Evolutionary conservation across 37 sponge, comb jelly and placozoan genomes (phyloP), one percentile per base, ranked within the genome.

Genomic region (Eunapius fragilis): DNA sequence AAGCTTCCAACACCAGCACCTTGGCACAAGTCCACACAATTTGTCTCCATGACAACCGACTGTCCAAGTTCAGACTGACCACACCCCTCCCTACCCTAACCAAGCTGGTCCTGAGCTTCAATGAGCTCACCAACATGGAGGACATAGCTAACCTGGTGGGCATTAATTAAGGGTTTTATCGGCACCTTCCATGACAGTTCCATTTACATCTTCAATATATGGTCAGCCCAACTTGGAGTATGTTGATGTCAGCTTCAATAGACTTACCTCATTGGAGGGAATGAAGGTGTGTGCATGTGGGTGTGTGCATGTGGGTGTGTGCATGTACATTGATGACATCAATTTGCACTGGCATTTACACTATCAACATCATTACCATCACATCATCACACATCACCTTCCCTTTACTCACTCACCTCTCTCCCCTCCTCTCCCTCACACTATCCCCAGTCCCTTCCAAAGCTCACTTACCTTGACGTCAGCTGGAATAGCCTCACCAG

Each of bases 401-500:
- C 4, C 47, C 47, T 45, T 9, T 9, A 11, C 47, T 11, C 47
- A 30, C 58, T 13, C 31, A 27, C 75, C 13, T n/a, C 67, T 23
- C 30, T 9, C 38, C 73, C 24, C 9, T 11, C 47, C 47, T 45
- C 47, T n/a, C 47, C 9, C 47, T 11, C 47, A 45, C 47, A 4
- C 47, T 25, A 5, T 36, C 12, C 58, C 10, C 32, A 92, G 97
- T 70, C 78, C 67, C 79, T 94, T 10, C 88, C 91, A n/a, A 90
- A 84, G 47, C 92, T 97, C 17, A 74, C 83, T 17, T 22, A 27
- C 5, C 74, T 97, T 19, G 93, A 97, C 58, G 38, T 94, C 76
- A 95, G 98, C 82, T 95, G 98, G 96, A 98, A 98, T 31, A 19
- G 26, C 48, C 74, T 98, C 34, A 76, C 81, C 25, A 69, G 69